phyloP scores from a whole-genome alignment of 2,797 vertebrate genomes.

The Enteromius anoplus region DNA sequence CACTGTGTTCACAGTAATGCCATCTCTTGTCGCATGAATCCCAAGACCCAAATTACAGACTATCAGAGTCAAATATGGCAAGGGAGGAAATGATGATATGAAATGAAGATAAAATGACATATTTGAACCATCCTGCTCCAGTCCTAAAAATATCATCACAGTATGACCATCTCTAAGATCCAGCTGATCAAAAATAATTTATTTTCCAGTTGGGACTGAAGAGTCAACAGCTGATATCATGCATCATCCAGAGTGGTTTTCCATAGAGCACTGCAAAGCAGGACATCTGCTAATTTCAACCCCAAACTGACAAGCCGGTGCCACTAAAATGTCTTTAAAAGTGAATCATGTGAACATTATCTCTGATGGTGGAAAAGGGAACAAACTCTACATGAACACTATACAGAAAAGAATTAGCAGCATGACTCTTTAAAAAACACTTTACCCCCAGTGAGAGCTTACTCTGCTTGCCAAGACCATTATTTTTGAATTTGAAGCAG shows the following conservation, averaged over 20 bases:
- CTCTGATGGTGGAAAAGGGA: background rate
- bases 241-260: background rate
- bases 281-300: background rate
- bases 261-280: background rate
- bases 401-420: background rate
- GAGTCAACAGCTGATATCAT: background rate
- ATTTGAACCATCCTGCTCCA: background rate
- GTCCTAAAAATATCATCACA: background rate
- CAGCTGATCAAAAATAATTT: background rate
- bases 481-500: background rate
- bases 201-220: background rate
- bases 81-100: background rate
- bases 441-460: slow-evolving; percentile 15
- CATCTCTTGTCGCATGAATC: background rate
- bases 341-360: background rate
- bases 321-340: background rate
- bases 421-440: background rate
- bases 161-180: background rate
- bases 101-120: background rate
- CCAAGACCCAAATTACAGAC: background rate
- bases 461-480: background rate
- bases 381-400: background rate
- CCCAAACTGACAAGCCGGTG: slow-evolving; percentile 1
- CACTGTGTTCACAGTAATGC: background rate
- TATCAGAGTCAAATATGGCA: background rate